Evolutionary conservation across 2,113 vertebrate genomes (phyloP), one percentile per base, ranked within the genome.

Genomic region (Equus przewalskii): DNA sequence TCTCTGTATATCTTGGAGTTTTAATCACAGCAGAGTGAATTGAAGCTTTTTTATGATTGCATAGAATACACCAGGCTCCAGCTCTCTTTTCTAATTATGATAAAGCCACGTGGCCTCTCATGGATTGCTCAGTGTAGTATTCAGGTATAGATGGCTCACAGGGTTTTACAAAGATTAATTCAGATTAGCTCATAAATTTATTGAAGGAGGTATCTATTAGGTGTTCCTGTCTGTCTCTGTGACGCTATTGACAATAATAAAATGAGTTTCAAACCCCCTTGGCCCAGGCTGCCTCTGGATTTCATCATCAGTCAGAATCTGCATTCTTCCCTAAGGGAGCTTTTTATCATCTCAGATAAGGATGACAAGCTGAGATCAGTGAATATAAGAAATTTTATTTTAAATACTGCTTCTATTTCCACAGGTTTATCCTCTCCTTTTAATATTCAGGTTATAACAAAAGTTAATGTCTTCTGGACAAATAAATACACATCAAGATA

Each of bases 1-100:
- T 94, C 84, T 91, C 24, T 94, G 21, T 92, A 56, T 67, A 72
- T 79, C 75, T 75, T 46, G 19, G 54, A 79, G 62, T 93, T 96
- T 93, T 91, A 89, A 93, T 91, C 89, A 96, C n/a, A 94, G 78
- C 67, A 76, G 49, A 95, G 49, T 89, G 64, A 91, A 96, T 1
- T 46, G 64, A 91, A 83, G 67, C 18, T 91, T 92, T 69, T 76
- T 91, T 87, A 79, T 86, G 54, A 95, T n/a, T 94, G 82, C 73
- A 41, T n/a, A 82, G 30, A 94, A 85, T 70, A 95, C 90, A 69
- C 22, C 49, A 76, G 70, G 44, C 75, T 96, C 92, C 58, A 76
- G 75, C 44, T 92, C 84, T 92, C 93, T 87, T 89, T 96, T 97
- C 83, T 96, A 97, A 97, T 97, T 92, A 96, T 60, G 15, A 87